Evolutionary conservation across 2,113 vertebrate species (phyloP).

Genomic region (Ophthalmolycus amberensis): DNA sequence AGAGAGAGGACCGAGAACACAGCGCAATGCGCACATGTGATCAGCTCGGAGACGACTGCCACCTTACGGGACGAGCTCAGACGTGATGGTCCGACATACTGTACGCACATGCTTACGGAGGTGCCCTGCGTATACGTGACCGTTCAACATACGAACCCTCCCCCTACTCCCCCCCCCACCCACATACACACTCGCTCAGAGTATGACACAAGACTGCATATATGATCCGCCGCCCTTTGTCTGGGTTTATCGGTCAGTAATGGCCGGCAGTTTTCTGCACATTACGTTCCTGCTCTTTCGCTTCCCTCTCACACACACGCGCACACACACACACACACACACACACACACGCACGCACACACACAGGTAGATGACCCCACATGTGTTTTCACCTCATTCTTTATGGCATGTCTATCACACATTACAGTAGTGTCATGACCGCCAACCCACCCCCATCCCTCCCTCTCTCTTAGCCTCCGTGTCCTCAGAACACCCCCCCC

Average conservation of each 20-base stretch:
- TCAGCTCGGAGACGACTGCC: constrained; percentile 33
- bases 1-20: constrained; percentile 3
- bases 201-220: constrained; percentile 61
- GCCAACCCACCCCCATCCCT: constrained; percentile 21
- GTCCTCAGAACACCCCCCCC: constrained; percentile 66
- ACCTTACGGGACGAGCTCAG: constrained; percentile 37
- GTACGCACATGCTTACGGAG: constrained; percentile 32
- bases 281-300: constrained; percentile 34
- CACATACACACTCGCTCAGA: constrained; percentile 12
- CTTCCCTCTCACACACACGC: constrained; percentile 29
- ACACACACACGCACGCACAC: constrained; percentile 1
- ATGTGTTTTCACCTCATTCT: constrained; percentile 58
- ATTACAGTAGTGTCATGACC: constrained; percentile 73
- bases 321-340: constrained; percentile 23
- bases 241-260: constrained; percentile 68
- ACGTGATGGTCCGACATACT: constrained; percentile 37
- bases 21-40: constrained; percentile 69
- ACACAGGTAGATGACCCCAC: constrained; percentile 64
- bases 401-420: constrained; percentile 51
- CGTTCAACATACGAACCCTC: constrained; percentile 24
- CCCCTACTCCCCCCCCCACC: constrained; percentile 11
- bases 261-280: constrained; percentile 46
- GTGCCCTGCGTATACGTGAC: constrained; percentile 14
- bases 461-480: constrained; percentile 41
- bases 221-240: constrained; percentile 77